Evolutionary conservation across 64 coral and sea anemone species (phyloP).

Genomic region (Actinia equina): DNA sequence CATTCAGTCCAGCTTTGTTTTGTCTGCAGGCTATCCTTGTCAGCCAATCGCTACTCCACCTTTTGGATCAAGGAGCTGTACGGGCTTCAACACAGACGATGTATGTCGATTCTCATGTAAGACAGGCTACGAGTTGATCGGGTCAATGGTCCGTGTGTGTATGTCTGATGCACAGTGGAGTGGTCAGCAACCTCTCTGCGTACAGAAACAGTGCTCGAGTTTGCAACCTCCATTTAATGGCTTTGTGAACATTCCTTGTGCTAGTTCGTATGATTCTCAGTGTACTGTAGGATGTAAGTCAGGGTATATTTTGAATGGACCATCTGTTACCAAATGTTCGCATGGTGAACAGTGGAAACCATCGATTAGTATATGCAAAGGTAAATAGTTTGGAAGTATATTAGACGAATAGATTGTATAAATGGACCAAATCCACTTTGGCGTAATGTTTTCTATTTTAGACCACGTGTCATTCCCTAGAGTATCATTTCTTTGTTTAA

Average conservation of each 20-base stretch:
- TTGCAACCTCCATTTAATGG: constrained; percentile 27
- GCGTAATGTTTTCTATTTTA: too few species aligned
- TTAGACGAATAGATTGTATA: too few species aligned
- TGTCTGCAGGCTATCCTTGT: constrained; percentile 33
- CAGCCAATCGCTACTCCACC: background rate
- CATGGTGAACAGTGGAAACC: constrained; percentile 14
- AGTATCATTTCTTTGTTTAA: too few species aligned
- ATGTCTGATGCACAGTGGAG: constrained; percentile 23
- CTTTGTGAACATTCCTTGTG: constrained; percentile 46
- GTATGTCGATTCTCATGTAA: constrained; percentile 34
- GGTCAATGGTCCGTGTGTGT: constrained; percentile 15
- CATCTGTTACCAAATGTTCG: background rate
- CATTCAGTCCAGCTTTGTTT: background rate
- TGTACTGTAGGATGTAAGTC: constrained; percentile 29
- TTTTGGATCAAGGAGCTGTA: constrained; percentile 29
- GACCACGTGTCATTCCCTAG: too few species aligned
- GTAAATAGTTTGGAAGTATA: background rate
- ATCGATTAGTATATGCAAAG: constrained; percentile 2
- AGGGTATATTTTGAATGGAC: constrained; percentile 33
- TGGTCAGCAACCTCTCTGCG: background rate
- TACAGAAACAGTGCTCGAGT: constrained; percentile 19
- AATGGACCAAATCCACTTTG: too few species aligned
- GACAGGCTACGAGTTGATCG: constrained; percentile 28
- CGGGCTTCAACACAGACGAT: constrained; percentile 24
- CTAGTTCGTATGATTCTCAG: constrained; percentile 21